Evolutionary conservation across 1,140 invertebrate species (phyloP).

Genomic region (Calycopis cecrops): DNA sequence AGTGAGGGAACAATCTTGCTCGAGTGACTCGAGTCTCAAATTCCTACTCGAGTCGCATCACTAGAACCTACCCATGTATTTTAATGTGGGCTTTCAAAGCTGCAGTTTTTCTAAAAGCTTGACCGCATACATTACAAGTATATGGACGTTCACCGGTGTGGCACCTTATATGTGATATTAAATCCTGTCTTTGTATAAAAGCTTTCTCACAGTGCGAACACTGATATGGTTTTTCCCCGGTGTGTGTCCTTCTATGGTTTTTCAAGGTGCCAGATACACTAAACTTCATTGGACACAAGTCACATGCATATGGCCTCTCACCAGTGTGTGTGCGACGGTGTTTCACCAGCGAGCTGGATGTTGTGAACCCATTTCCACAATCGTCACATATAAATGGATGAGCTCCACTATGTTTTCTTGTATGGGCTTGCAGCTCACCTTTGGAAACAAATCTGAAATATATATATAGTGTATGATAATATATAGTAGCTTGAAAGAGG

Average conservation of each 20-base stretch:
- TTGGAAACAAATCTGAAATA: conserved; percentile 64
- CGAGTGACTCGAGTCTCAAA: no score
- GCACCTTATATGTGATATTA: conserved; percentile 82
- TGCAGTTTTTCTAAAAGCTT: conserved; percentile 81
- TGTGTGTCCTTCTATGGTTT: conserved; percentile 82
- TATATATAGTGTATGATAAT: conserved; percentile 5
- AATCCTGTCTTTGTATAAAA: conserved; percentile 75
- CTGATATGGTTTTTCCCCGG: conserved; percentile 81
- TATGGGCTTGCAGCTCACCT: conserved; percentile 77
- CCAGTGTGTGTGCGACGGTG: conserved; percentile 86
- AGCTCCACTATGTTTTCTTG: conserved; percentile 78
- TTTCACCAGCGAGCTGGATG: conserved; percentile 81
- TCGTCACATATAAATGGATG: conserved; percentile 84
- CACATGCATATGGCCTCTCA: conserved; percentile 87
- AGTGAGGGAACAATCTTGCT: no score
- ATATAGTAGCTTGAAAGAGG: no score
- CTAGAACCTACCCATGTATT: conserved; percentile 58
- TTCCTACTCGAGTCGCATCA: no score
- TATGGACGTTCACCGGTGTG: conserved; percentile 91
- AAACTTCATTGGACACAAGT: conserved; percentile 89
- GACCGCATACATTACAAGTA: conserved; percentile 88
- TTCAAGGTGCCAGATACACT: conserved; percentile 78
- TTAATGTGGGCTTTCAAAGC: conserved; percentile 80
- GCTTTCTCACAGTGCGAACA: conserved; percentile 66
- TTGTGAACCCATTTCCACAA: conserved; percentile 84